Percentiles rank a stretch among this genome's conserved stretches.
These are phyloP conservation scores for Cyrtorhinus lividipennis DNA, from an alignment of 1,140 invertebrate genomes.

Conservation along the genomic window DNA sequence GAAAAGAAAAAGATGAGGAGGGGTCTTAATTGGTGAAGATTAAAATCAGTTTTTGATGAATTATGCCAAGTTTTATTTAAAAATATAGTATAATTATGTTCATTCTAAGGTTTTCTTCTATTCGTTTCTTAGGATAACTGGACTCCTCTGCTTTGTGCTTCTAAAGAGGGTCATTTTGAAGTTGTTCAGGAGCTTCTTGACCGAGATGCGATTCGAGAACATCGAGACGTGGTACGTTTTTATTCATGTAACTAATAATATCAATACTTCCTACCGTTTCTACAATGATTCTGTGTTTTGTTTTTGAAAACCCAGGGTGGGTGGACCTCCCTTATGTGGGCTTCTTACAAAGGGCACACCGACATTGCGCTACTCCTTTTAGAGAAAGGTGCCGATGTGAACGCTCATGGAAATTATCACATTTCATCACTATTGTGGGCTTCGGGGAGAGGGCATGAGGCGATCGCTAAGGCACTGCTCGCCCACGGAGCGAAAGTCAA, in stretches of 20 bases:
- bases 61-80: too few species aligned
- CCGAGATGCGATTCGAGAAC: conserved; percentile 72
- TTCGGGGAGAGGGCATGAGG: conserved; percentile 71
- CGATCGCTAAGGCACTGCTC: conserved; percentile 70
- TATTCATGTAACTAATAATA: neutral
- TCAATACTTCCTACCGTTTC: neutral
- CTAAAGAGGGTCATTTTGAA: conserved; percentile 75
- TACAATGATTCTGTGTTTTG: neutral
- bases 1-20: too few species aligned
- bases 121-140: conserved; percentile 77
- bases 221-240: conserved; percentile 71
- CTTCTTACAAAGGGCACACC: conserved; percentile 78
- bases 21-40: too few species aligned
- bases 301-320: conserved; percentile 67
- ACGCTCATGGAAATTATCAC: conserved; percentile 91
- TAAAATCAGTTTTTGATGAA: too few species aligned
- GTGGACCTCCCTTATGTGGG: conserved; percentile 97
- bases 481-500: conserved; percentile 80
- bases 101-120: too few species aligned
- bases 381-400: conserved; percentile 73
- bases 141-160: conserved; percentile 77
- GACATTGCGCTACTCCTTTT: conserved; percentile 68
- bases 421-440: conserved; percentile 90
- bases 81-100: too few species aligned
- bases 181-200: conserved; percentile 72